These are phyloP conservation scores for Conus ventricosus DNA, from an alignment of 1,140 invertebrate species.

Conservation along the genomic window DNA sequence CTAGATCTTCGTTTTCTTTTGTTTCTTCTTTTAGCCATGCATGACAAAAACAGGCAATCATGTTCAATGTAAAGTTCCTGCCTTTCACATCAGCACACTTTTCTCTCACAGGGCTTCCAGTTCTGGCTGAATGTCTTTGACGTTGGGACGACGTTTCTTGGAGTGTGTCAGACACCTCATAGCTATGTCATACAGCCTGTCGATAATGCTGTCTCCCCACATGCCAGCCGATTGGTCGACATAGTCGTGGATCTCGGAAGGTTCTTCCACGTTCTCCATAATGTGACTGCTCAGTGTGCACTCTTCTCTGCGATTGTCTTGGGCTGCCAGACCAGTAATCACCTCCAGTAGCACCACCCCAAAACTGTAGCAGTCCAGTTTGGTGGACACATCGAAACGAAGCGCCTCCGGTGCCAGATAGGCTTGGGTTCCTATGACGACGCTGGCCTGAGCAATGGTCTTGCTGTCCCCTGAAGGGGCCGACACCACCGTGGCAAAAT, in stretches of 20 bases:
- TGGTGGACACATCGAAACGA: conserved; percentile 81
- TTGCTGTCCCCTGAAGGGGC: conserved; percentile 68
- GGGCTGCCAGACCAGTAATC: conserved; percentile 60
- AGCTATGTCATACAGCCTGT: conserved; percentile 47
- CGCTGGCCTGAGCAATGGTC: conserved; percentile 74
- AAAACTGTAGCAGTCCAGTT: conserved; percentile 86
- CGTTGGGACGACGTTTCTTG: conserved; percentile 53
- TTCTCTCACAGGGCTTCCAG: conserved; percentile 33
- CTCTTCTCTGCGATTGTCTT: conserved; percentile 57
- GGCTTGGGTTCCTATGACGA: conserved; percentile 82
- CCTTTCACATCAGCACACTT: too few relatives aligned
- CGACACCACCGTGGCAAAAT: conserved; percentile 83
- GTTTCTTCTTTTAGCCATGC: too few relatives aligned
- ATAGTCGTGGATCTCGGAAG: conserved; percentile 38
- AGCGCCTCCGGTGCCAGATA: conserved; percentile 86
- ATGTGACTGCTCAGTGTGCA: conserved; percentile 56
- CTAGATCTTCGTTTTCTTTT: too few relatives aligned
- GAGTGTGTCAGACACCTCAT: conserved; percentile 46
- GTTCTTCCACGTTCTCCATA: conserved; percentile 50
- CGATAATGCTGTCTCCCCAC: conserved; percentile 50
- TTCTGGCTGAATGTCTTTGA: conserved; percentile 55
- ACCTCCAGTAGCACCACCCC: conserved; percentile 79
- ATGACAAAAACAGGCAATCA: too few relatives aligned
- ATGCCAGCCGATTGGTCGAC: conserved; percentile 49
- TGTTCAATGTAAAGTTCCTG: too few relatives aligned